These are phyloP conservation scores for Poeciliopsis occidentalis DNA, from an alignment of 2,113 vertebrate species.

Conservation along the genomic window DNA sequence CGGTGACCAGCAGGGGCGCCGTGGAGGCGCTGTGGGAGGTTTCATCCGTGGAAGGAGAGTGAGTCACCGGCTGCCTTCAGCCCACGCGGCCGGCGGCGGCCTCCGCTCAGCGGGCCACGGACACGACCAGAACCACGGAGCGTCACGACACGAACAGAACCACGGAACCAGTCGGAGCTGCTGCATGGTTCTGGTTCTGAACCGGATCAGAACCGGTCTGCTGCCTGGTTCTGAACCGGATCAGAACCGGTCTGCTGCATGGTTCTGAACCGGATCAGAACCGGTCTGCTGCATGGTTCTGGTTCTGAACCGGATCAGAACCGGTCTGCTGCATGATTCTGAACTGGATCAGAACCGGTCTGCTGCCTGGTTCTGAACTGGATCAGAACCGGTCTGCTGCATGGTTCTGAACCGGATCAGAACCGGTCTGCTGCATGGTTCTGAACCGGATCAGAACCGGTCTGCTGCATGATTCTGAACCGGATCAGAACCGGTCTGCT, in stretches of 20 bases:
- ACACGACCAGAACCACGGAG: slow-evolving; percentile 24
- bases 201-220: no score
- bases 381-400: neutral
- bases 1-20: neutral
- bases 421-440: no score
- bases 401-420: neutral
- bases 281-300: no score
- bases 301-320: no score
- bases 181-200: neutral
- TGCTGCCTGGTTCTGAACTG: no score
- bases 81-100: slow-evolving; percentile 34
- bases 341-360: no score
- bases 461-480: no score
- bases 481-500: no score
- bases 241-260: neutral
- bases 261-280: neutral
- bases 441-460: no score
- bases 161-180: neutral
- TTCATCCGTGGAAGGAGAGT: slow-evolving; percentile 16
- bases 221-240: neutral
- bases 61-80: slow-evolving; percentile 42
- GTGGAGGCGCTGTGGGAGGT: neutral
- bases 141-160: slow-evolving; percentile 50
- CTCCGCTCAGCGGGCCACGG: slow-evolving; percentile 31
- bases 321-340: no score